phyloP scores from a whole-genome alignment of 2,113 vertebrate species.

The Daphoenositta chrysoptera region DNA sequence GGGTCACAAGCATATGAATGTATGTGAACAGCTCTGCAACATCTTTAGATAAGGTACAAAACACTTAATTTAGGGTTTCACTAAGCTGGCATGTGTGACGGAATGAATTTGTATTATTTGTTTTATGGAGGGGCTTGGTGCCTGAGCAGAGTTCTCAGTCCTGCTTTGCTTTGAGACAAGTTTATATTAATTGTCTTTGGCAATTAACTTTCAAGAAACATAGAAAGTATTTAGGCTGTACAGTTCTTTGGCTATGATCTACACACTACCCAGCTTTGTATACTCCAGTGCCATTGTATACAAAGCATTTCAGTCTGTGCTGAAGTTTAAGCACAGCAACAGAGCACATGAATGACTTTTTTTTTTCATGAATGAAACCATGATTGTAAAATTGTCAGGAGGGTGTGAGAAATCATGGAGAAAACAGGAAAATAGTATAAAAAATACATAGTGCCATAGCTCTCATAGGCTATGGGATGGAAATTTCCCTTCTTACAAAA shows the following conservation, averaged over 20 bases:
- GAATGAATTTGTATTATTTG: background rate
- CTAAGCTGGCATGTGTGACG: background rate
- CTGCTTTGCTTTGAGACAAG: background rate
- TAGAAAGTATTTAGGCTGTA: background rate
- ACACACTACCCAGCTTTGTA: background rate
- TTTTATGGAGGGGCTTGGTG: background rate
- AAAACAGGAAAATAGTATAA: background rate
- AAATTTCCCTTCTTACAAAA: background rate
- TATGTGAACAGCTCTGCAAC: background rate
- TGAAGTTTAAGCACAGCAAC: background rate
- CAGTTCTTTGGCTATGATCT: background rate
- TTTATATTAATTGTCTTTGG: background rate
- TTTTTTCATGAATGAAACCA: background rate
- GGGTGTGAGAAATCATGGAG: background rate
- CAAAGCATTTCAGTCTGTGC: background rate
- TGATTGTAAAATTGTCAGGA: background rate
- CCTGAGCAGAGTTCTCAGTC: background rate
- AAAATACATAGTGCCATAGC: background rate
- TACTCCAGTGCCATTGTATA: background rate
- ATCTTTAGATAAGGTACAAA: background rate
- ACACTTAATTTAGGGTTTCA: background rate
- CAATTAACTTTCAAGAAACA: background rate
- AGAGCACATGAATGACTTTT: background rate
- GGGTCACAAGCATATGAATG: fast-evolving
- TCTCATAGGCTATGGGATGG: background rate